Evolutionary conservation across 2,113 vertebrate genomes (phyloP).

Genomic region (Orycteropus afer): DNA sequence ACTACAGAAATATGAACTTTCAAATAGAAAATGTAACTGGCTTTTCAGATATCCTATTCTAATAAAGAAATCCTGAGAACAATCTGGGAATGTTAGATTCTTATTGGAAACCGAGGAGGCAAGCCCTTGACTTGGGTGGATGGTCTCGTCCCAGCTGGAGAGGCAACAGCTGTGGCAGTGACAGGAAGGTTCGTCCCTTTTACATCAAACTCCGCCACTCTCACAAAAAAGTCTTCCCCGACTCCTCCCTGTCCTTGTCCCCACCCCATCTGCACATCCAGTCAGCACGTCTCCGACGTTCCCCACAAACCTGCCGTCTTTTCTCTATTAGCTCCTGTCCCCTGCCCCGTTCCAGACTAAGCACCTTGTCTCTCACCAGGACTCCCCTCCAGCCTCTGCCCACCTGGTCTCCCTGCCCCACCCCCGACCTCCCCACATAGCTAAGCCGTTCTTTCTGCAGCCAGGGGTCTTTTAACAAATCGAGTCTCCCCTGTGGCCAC

Average conservation of each 20-base stretch:
- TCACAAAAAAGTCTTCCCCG: background rate
- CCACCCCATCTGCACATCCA: no score
- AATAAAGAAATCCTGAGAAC: background rate
- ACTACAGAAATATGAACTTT: background rate
- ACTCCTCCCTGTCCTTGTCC: no score
- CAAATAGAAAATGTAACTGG: background rate
- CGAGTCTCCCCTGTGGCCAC: background rate
- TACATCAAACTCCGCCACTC: background rate
- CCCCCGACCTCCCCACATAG: accelerated
- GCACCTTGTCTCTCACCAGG: background rate
- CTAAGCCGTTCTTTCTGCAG: background rate
- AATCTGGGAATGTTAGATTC: background rate
- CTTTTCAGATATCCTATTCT: background rate
- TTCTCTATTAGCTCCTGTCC: background rate
- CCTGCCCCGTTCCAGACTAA: background rate
- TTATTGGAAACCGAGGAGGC: no score
- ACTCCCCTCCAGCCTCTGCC: accelerated
- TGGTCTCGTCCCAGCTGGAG: background rate
- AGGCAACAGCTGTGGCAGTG: background rate
- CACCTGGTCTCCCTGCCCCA: no score
- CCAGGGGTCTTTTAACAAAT: background rate
- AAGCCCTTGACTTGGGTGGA: background rate
- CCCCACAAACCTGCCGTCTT: background rate
- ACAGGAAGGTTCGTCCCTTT: no score
- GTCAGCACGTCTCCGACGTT: accelerated